Evolutionary conservation across 2,888 invertebrate species (phyloP), one percentile per base, ranked within the genome.

Genomic region (Drosophila barbarae): DNA sequence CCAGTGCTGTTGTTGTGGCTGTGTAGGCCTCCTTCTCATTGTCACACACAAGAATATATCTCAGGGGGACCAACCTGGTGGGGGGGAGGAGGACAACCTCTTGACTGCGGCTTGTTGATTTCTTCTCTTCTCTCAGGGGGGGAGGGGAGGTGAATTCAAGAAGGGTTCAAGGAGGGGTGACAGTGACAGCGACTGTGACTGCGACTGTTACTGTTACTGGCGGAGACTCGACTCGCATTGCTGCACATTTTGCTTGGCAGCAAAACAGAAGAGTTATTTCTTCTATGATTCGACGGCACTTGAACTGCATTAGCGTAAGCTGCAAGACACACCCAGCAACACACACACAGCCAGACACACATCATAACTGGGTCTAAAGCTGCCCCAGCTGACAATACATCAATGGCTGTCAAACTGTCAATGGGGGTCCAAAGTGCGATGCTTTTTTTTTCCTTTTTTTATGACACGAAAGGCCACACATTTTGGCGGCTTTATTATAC

Each of bases 301-400:
- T 79, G 84, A 79, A 75, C 83, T 80, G 79, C 81, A 83, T 79
- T 83, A 79, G 70, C 75, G 79, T 83, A 83, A 79, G 79, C 80
- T 76, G 76, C 56, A 7, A 13, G 55, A 63, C 50, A 58, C 59
- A 60, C 59, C 59, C 38, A 52, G 52, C 55, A 12, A 51, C 49
- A 47, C 50, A 55, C 15, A 35, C 32, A 28, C 35, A 28, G 1
- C 15, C 18, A 21, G 4, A 21, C 26, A 39, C 49, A 69, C 56
- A 52, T 63, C 52, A 58, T 58, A 63, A 52, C 51, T 51, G 63
- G 51, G 51, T 52, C 56, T 39, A 15, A n/a, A 21, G 58, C 42
- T 30, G 41, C 23, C 21, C 10, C 47, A 23, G 41, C 61, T 60
- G 61, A 50, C 47, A 61, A 60, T 47, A 23, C 36, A 64, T 73